These are phyloP conservation scores for Hyles lineata DNA, from an alignment of 2,888 invertebrate genomes.

Conservation along the genomic window DNA sequence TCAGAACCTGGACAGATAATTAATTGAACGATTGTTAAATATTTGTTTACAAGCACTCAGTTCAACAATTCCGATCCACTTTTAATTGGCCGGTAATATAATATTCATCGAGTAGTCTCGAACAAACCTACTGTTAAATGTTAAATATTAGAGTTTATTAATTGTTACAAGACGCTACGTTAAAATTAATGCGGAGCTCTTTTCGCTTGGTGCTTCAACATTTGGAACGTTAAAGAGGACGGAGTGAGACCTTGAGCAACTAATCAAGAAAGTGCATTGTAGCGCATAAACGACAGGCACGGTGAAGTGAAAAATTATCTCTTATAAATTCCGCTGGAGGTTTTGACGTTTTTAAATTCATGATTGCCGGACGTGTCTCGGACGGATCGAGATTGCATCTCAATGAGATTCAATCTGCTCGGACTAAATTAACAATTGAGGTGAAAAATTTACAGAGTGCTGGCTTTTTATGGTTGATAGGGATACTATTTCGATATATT, in stretches of 20 bases:
- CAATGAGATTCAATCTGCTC: constrained; percentile 20
- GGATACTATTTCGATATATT: neutral
- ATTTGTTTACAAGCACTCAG: neutral
- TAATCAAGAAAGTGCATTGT: constrained; percentile 65
- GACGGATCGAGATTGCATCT: constrained; percentile 30
- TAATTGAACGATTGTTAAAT: neutral
- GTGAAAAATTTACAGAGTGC: neutral
- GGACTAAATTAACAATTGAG: neutral
- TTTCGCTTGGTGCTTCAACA: constrained; percentile 42
- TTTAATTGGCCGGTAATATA: neutral
- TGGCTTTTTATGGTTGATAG: neutral
- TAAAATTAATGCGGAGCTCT: neutral
- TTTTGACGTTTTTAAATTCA: constrained; percentile 29
- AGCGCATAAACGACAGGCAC: constrained; percentile 45
- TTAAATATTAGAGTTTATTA: neutral
- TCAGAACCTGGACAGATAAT: neutral
- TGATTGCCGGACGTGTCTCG: constrained; percentile 3
- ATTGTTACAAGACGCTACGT: neutral
- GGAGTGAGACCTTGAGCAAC: constrained; percentile 43
- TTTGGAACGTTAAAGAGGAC: constrained; percentile 57
- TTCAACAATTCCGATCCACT: neutral
- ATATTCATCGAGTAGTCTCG: neutral
- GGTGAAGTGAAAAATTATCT: constrained; percentile 37
- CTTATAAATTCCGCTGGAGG: constrained; percentile 28
- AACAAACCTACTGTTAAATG: neutral